Percentiles rank a stretch among this genome's conserved stretches.
Evolutionary conservation across 2,797 vertebrate species (phyloP).

Genomic region (Neostethus bicornis): DNA sequence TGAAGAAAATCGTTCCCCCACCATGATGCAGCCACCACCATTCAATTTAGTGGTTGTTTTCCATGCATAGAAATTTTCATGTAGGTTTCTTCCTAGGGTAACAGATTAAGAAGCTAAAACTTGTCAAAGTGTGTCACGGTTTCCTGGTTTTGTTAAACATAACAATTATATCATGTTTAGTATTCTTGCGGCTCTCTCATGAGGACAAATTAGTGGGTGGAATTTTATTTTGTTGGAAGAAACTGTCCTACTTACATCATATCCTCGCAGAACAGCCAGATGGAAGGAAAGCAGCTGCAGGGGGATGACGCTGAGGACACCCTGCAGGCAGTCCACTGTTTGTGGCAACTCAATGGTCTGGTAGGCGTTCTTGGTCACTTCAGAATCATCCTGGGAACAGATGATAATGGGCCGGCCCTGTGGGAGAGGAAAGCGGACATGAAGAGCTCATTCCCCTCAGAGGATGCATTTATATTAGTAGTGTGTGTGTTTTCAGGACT

Average conservation of each 20-base stretch:
- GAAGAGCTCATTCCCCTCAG: background rate
- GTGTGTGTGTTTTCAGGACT: conserved; percentile 21
- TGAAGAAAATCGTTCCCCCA: too few relatives aligned
- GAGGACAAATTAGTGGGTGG: conserved; percentile 2
- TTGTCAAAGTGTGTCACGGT: too few relatives aligned
- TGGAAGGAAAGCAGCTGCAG: conserved; percentile 95
- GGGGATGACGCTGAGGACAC: conserved; percentile 92
- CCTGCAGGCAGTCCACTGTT: conserved; percentile 94
- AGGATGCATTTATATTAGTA: background rate
- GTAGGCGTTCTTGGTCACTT: conserved; percentile 87
- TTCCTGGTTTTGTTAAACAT: background rate
- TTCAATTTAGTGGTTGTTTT: too few relatives aligned
- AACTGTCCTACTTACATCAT: conserved; percentile 82
- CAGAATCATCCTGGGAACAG: conserved; percentile 88
- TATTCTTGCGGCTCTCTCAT: background rate
- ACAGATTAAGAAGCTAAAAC: too few relatives aligned
- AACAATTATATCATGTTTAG: background rate
- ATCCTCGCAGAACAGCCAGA: conserved; percentile 93
- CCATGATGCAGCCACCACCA: too few relatives aligned
- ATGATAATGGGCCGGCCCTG: conserved; percentile 94
- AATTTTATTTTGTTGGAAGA: background rate
- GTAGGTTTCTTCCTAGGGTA: too few relatives aligned
- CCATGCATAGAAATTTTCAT: too few relatives aligned
- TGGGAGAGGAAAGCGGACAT: conserved; percentile 14
- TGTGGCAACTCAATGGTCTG: conserved; percentile 92